Percentiles rank a stretch among this genome's conserved stretches.
Evolutionary conservation across 2,888 invertebrate species (phyloP).

Genomic region (Adelognathus sp.): DNA sequence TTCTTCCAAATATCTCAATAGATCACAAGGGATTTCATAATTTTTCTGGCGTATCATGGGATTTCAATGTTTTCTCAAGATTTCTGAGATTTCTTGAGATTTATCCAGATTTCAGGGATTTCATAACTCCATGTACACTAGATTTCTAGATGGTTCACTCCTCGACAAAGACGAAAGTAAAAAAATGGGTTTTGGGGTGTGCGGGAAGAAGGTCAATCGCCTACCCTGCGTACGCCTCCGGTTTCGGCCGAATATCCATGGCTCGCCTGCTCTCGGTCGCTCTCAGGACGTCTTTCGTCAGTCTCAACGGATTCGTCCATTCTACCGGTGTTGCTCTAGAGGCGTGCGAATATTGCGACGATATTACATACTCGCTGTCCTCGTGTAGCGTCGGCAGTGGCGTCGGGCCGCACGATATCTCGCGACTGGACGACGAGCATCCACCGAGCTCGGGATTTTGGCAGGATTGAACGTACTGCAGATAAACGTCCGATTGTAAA

Average conservation of each 20-base stretch:
- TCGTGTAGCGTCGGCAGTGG: slow-evolving; percentile 93
- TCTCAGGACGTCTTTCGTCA: slow-evolving; percentile 91
- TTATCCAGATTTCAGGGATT: too few species aligned
- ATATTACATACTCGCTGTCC: slow-evolving; percentile 87
- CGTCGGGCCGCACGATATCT: slow-evolving; percentile 82
- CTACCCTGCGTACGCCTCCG: slow-evolving; percentile 87
- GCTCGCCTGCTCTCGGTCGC: slow-evolving; percentile 89
- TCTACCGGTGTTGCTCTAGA: slow-evolving; percentile 78
- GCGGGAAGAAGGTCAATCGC: slow-evolving; percentile 69
- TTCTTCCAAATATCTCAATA: too few species aligned
- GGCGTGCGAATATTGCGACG: slow-evolving; percentile 72
- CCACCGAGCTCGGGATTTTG: slow-evolving; percentile 80
- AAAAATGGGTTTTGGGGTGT: slow-evolving; percentile 59
- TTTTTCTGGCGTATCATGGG: too few species aligned
- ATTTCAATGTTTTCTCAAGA: too few species aligned
- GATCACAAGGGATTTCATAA: too few species aligned
- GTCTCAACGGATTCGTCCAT: slow-evolving; percentile 83
- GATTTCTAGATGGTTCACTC: too few species aligned
- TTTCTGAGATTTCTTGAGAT: too few species aligned
- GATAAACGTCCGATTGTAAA: slow-evolving; percentile 95
- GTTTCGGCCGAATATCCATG: slow-evolving; percentile 85
- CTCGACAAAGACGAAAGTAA: too few species aligned
- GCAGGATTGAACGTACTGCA: slow-evolving; percentile 90
- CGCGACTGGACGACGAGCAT: slow-evolving; percentile 76
- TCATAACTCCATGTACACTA: too few species aligned